Percentiles rank a stretch among this genome's conserved stretches.
Evolutionary conservation across 1,140 invertebrate species (phyloP).

Genomic region (Ptiloglossa arizonensis): DNA sequence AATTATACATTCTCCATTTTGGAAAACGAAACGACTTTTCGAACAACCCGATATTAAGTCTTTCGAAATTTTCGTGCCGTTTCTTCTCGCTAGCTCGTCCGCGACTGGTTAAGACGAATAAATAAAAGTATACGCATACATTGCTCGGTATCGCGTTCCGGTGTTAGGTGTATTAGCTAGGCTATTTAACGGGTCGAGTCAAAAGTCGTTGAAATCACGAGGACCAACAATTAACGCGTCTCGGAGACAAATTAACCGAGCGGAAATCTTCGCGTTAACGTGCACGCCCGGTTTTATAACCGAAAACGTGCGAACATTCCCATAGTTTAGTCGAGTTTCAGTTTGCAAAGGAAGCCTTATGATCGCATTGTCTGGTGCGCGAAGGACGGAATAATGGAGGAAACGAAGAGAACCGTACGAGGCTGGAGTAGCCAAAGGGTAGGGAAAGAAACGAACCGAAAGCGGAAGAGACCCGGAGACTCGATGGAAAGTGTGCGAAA

Average conservation of each 20-base stretch:
- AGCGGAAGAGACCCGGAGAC: conserved; percentile 4
- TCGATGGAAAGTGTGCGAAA: conserved; percentile 39
- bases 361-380: conserved; percentile 53
- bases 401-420: conserved; percentile 28
- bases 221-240: conserved; percentile 22
- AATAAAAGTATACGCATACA: background rate
- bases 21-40: no score
- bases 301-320: conserved; percentile 61
- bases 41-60: no score
- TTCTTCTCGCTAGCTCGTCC: no score
- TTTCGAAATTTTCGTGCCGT: no score
- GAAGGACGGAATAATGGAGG: conserved; percentile 44
- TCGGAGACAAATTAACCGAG: background rate
- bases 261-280: conserved; percentile 24
- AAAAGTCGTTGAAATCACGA: background rate
- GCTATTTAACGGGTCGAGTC: background rate
- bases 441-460: conserved; percentile 46
- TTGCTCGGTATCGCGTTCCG: background rate
- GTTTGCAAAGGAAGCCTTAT: conserved; percentile 51
- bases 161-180: background rate
- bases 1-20: no score
- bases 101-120: background rate
- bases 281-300: conserved; percentile 34
- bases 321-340: conserved; percentile 52
- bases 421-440: background rate